Conservation (phyloP, 2,113 vertebrate species). For the Oreochromis tanganicae region DNA sequence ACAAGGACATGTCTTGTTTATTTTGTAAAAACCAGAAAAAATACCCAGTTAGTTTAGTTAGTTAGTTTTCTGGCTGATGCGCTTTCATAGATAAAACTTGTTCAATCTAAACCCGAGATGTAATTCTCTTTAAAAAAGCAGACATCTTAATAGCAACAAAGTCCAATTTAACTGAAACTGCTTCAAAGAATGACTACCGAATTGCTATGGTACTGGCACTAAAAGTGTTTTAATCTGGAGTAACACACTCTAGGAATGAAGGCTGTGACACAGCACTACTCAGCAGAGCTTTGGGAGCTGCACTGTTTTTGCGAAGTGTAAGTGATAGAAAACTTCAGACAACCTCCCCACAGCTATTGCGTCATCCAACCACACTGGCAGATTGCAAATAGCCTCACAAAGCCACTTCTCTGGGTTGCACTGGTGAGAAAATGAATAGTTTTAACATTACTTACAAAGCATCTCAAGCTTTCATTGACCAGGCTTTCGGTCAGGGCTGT, state of each 20-base stretch:
- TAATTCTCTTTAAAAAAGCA: neutral
- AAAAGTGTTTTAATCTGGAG: neutral
- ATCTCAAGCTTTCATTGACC: neutral
- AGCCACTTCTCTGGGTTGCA: neutral
- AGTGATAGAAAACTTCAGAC: neutral
- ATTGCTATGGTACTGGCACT: neutral
- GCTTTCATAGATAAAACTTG: neutral
- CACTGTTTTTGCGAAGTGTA: neutral
- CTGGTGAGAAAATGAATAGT: neutral
- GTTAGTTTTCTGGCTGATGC: neutral
- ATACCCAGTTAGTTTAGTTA: neutral
- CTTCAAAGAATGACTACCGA: neutral
- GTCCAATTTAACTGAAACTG: neutral
- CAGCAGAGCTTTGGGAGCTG: neutral
- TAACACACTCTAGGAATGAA: neutral
- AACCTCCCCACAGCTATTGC: neutral
- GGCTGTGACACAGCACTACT: neutral
- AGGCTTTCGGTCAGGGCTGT: neutral
- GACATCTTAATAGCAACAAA: neutral
- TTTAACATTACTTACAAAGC: conserved; percentile 44
- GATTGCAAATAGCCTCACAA: neutral
- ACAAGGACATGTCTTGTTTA: neutral
- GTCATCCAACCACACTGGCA: neutral
- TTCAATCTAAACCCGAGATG: neutral
- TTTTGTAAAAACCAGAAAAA: neutral